Evolutionary conservation across 2,113 vertebrate species (phyloP), one percentile per base, ranked within the genome.

Genomic region (Amphilophus citrinellus): DNA sequence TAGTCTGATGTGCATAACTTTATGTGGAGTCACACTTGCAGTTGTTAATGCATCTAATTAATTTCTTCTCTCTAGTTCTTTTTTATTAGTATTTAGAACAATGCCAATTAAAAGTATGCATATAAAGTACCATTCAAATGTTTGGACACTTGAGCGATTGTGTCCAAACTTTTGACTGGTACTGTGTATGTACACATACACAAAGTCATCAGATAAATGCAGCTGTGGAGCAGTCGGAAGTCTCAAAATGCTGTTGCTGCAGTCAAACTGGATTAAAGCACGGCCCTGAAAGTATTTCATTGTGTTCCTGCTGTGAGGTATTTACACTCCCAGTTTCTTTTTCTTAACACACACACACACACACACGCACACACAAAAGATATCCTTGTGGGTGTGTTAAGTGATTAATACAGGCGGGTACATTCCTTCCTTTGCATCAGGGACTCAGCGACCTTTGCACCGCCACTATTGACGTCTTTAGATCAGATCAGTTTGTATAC

Each of bases 361-460:
- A 50, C 24, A 61, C 79, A 50, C 24, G 50, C 60, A 76, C n/a
- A 20, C 76, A 61, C 57, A 7, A 22, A 22, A 27, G 82, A 37
- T 13, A 6, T 42, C 2, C 8, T 39, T 30, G 14, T 60, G 76
- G 53, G 66, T 44, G 80, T 80, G 77, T 76, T 11, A 50, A 18
- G 2, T 37, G 65, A 75, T 59, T 61, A 62, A 50, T 0, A 6
- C 71, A 59, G 39, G 37, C 35, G 1, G 27, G 22, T 32, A 3
- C 66, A 65, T 77, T 82, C 66, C 76, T 80, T 63, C 62, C 68
- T 7, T 22, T 37, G 4, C 37, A 76, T 62, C 75, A 20, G 73
- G 61, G 83, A 56, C 79, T 14, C 10, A 2, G 53, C 84, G 77
- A 86, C 84, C 47, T 79, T n/a, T 68, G 82, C 24, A 15, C 61